Evolutionary conservation across 1,140 invertebrate genomes (phyloP).

Genomic region (Pogonomyrmex californicus): DNA sequence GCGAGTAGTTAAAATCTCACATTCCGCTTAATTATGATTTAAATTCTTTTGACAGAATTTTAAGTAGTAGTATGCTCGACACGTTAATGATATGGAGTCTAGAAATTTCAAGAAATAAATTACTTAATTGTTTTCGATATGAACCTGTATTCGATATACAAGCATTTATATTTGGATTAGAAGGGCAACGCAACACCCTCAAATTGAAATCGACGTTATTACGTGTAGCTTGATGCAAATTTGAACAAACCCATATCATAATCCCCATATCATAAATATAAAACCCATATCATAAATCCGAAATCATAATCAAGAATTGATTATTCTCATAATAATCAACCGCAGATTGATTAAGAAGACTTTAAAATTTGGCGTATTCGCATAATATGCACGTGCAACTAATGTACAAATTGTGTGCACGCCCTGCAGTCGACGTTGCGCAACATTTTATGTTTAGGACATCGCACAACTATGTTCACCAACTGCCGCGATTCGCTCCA

Average conservation of each 20-base stretch:
- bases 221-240: neutral
- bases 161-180: neutral
- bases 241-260: neutral
- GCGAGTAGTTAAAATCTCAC: slow-evolving; percentile 9
- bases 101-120: neutral
- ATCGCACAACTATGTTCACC: slow-evolving; percentile 21
- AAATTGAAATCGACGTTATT: neutral
- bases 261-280: neutral
- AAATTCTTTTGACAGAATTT: slow-evolving; percentile 13
- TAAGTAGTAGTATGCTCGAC: neutral
- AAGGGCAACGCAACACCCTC: neutral
- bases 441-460: slow-evolving; percentile 45
- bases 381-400: slow-evolving; percentile 26
- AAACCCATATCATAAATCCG: neutral
- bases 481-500: slow-evolving; percentile 42
- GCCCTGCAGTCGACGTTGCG: neutral
- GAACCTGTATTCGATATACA: neutral
- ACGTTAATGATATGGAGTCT: neutral
- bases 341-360: slow-evolving; percentile 7
- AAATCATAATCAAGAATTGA: neutral
- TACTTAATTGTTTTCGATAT: neutral
- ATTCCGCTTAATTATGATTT: neutral
- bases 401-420: slow-evolving; percentile 40
- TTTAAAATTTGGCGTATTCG: neutral
- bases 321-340: slow-evolving; percentile 20